Evolutionary conservation across 2,888 invertebrate species (phyloP), one percentile per base, ranked within the genome.

Genomic region (Coenonympha glycerion): DNA sequence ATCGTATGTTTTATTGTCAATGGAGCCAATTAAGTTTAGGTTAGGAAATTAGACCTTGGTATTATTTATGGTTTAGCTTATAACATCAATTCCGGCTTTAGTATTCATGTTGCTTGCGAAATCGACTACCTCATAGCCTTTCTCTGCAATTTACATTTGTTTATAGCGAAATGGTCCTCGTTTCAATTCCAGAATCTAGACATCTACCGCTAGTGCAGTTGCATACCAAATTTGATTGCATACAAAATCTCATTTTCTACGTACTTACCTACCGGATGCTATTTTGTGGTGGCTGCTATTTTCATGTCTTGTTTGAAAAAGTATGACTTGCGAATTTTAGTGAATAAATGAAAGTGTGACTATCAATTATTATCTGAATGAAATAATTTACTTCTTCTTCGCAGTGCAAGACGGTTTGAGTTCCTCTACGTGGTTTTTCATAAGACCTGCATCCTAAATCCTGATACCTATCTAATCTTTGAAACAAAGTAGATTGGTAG

Each of bases 91-190:
- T 52, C 58, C 58, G 52, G 53, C 48, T 52, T 59, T 54, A 55
- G 52, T 57, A 61, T 59, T 55, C 55, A 47, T 48, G 41, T 46
- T 39, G 54, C 54, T 56, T 55, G 56, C 53, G 47, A 57, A 53
- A 55, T 57, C 42, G 51, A 47, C 50, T 53, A 48, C 53, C 45
- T 52, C 48, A 52, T 51, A 47, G 53, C 58, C 57, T 61, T 60
- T 61, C 61, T 58, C 60, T 52, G 45, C 41, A 52, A 60, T 58
- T 58, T 55, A 52, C 59, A 55, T 57, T 53, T 49, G 57, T 57
- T 53, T 53, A 55, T 48, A 50, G 42, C 46, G 42, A 49, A 55
- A 55, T 53, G 46, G 37, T 36, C 28, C 46, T 39, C 46, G 19
- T 21, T 56, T 34, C 37, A 18, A 53, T 47, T 53, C 47, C 47